Percentiles rank a stretch among this genome's conserved stretches.
phyloP scores from a whole-genome alignment of 2,888 invertebrate genomes.

The Aspidapion aeneum region DNA sequence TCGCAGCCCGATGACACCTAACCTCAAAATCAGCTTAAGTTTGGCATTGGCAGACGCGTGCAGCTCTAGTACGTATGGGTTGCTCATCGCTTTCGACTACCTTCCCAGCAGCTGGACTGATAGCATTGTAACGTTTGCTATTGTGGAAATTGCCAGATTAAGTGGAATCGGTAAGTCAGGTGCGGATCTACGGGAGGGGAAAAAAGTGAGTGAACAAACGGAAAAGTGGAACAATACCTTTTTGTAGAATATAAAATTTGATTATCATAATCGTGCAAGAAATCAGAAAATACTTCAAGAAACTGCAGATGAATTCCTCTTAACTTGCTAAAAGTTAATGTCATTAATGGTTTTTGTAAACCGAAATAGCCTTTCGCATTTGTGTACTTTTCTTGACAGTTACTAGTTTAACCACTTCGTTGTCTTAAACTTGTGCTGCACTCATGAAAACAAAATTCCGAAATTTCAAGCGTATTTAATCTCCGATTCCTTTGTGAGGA shows the following conservation, averaged over 20 bases:
- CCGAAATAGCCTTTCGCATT: not conserved
- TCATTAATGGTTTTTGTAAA: not conserved
- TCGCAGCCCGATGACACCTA: constrained; percentile 54
- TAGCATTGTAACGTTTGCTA: constrained; percentile 23
- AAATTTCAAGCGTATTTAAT: not conserved
- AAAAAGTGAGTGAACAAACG: too few relatives aligned
- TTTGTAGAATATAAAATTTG: too few relatives aligned
- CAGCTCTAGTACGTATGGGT: constrained; percentile 52
- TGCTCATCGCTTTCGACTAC: constrained; percentile 26
- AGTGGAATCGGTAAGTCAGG: constrained; percentile 48
- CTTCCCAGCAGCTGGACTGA: constrained; percentile 14
- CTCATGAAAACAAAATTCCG: not conserved
- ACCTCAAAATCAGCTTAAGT: constrained; percentile 57
- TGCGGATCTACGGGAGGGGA: not conserved
- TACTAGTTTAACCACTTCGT: not conserved
- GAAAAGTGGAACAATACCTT: too few relatives aligned
- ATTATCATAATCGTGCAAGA: too few relatives aligned
- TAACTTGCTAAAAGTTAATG: too few relatives aligned
- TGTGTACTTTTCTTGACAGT: not conserved
- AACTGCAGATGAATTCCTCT: too few relatives aligned
- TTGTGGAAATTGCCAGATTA: constrained; percentile 51
- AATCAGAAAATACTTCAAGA: too few relatives aligned
- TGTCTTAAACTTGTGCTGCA: not conserved
- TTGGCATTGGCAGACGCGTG: constrained; percentile 57
- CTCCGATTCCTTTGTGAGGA: not conserved